phyloP scores from a whole-genome alignment of 2,113 vertebrate genomes.

The Colius striatus region DNA sequence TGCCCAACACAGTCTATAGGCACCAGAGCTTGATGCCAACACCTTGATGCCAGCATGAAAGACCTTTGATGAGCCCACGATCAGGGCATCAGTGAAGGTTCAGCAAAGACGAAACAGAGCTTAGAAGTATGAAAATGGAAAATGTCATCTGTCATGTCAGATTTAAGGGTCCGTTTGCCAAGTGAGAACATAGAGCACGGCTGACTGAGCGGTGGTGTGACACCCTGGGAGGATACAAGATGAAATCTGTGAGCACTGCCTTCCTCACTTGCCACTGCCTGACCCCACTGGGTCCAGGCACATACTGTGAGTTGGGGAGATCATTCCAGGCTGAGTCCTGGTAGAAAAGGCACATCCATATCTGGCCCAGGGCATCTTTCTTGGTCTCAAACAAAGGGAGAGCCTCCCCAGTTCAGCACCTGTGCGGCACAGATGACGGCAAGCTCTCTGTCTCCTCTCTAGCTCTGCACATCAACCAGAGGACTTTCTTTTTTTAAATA shows the following conservation, averaged over 20 bases:
- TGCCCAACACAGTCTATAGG: neutral
- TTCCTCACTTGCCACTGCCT: neutral
- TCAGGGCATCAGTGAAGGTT: slow-evolving; percentile 8
- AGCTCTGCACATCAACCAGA: neutral
- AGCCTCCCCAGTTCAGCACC: neutral
- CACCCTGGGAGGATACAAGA: neutral
- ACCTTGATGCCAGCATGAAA: neutral
- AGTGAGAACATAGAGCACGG: neutral
- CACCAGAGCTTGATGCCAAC: neutral
- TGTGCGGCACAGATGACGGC: neutral
- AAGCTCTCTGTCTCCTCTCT: neutral
- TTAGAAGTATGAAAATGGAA: slow-evolving; percentile 20
- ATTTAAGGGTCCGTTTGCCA: slow-evolving; percentile 42
- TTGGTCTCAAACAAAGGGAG: neutral
- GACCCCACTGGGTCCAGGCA: no score
- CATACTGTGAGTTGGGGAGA: neutral
- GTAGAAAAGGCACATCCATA: rapidly evolving
- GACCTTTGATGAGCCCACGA: neutral
- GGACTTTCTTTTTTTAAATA: neutral
- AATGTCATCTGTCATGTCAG: slow-evolving; percentile 47
- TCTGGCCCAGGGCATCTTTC: neutral
- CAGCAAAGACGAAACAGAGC: neutral
- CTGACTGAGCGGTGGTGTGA: neutral
- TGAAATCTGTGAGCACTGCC: neutral
- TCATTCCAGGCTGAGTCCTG: neutral